phyloP scores from a whole-genome alignment of 2,797 vertebrate genomes.

The Pachyuromys duprasi region DNA sequence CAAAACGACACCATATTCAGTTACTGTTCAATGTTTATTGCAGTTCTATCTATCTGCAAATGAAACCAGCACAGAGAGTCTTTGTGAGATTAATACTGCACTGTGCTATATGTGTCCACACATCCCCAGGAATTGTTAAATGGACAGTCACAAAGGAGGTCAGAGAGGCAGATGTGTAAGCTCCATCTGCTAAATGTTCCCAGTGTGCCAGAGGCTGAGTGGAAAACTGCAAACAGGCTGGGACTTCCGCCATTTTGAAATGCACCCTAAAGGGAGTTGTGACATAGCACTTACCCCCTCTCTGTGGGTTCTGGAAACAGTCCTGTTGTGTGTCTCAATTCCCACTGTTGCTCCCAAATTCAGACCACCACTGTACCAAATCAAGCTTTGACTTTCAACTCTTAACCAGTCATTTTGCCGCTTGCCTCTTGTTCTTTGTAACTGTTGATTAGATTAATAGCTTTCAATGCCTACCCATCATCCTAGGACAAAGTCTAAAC shows the following conservation, averaged over 20 bases:
- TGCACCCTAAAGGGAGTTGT: neutral
- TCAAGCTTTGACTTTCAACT: neutral
- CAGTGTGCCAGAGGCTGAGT: neutral
- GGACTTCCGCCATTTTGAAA: neutral
- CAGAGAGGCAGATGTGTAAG: neutral
- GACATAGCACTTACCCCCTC: neutral
- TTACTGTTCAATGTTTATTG: neutral
- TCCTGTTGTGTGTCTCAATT: neutral
- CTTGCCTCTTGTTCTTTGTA: neutral
- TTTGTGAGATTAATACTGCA: neutral
- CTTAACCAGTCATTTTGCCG: neutral
- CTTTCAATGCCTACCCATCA: neutral
- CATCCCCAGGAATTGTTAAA: neutral
- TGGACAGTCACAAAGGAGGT: neutral
- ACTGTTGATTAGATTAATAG: neutral
- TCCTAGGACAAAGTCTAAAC: neutral
- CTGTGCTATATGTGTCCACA: neutral
- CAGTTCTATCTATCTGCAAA: neutral
- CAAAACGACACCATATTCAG: neutral
- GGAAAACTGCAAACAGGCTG: neutral
- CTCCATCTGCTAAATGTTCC: neutral
- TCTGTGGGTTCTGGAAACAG: neutral
- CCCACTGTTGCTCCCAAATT: rapidly evolving
- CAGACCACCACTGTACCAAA: neutral
- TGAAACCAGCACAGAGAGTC: neutral